Evolutionary conservation across 2,888 invertebrate species (phyloP).

Genomic region (Stenichneumon culpator): DNA sequence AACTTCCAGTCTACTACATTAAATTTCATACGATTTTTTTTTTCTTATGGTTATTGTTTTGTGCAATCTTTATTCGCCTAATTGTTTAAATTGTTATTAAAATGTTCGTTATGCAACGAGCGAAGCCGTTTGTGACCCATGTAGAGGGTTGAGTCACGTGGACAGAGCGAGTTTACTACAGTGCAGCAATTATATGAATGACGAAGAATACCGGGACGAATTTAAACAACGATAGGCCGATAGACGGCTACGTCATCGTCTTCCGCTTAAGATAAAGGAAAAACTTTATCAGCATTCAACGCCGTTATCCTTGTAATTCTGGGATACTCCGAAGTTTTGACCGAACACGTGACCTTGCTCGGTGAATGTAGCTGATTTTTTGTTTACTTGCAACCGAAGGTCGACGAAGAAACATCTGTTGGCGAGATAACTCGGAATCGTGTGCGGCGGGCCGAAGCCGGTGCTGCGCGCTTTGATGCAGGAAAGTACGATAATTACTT

Average conservation of each 20-base stretch:
- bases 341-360: background rate
- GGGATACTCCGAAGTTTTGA: background rate
- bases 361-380: background rate
- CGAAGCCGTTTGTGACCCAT: conserved; percentile 20
- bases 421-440: conserved; percentile 35
- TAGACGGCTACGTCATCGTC: background rate
- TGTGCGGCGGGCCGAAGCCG: background rate
- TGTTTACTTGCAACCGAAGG: background rate
- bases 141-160: conserved; percentile 32
- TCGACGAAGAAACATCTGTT: conserved; percentile 52
- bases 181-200: background rate
- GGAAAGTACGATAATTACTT: background rate
- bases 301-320: background rate
- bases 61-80: background rate
- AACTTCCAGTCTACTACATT: too few relatives aligned
- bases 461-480: background rate
- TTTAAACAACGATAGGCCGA: too few relatives aligned
- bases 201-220: background rate
- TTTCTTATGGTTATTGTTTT: background rate
- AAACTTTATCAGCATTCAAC: background rate
- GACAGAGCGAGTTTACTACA: background rate
- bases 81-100: background rate
- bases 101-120: conserved; percentile 32
- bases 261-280: background rate
- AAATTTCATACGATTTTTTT: too few relatives aligned